Conservation (phyloP, 2,113 vertebrate genomes). For the Clupea harengus region DNA sequence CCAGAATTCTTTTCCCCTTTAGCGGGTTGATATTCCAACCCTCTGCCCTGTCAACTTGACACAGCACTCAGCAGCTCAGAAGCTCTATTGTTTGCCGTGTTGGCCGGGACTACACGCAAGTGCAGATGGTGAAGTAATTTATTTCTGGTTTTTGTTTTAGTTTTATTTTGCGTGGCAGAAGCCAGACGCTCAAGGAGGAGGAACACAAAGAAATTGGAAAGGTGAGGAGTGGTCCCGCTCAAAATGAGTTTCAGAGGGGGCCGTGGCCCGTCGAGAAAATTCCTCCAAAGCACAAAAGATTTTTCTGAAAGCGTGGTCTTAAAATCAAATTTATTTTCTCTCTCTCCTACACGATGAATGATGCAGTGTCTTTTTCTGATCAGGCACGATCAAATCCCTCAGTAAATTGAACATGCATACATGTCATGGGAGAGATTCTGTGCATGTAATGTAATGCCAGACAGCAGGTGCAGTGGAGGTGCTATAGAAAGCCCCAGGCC, state of each 20-base stretch:
- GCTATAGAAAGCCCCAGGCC: neutral
- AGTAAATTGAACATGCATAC: neutral
- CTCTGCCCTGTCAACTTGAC: neutral
- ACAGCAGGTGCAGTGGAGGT: slow-evolving; percentile 16
- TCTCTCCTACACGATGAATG: neutral
- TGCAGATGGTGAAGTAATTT: slow-evolving; percentile 28
- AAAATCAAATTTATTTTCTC: slow-evolving; percentile 10
- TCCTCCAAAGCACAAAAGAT: slow-evolving; percentile 31
- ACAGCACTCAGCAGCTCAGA: neutral
- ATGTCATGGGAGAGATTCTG: slow-evolving; percentile 26
- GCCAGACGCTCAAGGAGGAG: neutral
- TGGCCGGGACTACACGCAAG: slow-evolving; percentile 20
- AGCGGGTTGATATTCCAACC: neutral
- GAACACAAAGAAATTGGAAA: neutral
- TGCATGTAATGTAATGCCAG: slow-evolving; percentile 31
- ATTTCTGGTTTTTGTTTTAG: neutral
- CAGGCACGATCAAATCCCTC: slow-evolving; percentile 1
- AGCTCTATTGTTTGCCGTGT: slow-evolving; percentile 17
- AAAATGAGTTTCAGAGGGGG: slow-evolving; percentile 3
- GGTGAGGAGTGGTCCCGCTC: slow-evolving; percentile 11
- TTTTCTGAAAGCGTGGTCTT: slow-evolving; percentile 32
- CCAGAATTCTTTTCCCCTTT: neutral
- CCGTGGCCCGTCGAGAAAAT: slow-evolving; percentile 27
- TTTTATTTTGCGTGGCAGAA: neutral
- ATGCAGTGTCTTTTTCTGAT: neutral